Conservation (phyloP, 2,113 vertebrate genomes). For the Grammomys dolichurus region DNA sequence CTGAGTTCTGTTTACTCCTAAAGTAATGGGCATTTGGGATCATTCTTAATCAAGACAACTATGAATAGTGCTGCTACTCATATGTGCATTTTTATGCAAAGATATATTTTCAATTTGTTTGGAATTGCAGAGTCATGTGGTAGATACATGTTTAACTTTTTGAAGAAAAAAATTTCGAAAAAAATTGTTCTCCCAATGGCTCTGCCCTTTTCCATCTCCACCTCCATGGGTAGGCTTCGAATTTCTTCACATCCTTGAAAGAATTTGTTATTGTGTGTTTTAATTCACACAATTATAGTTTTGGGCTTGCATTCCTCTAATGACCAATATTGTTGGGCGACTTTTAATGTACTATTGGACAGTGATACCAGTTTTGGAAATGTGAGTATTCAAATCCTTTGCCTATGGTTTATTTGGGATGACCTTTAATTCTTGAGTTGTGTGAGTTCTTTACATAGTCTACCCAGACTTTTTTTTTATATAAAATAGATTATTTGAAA, state of each 20-base stretch:
- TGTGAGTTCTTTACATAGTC: conserved; percentile 16
- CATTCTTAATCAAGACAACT: background rate
- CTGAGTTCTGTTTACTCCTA: background rate
- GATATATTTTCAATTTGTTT: background rate
- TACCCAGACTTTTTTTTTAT: background rate
- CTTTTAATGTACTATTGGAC: background rate
- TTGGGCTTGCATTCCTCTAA: background rate
- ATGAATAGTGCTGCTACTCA: background rate
- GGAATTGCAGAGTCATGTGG: background rate
- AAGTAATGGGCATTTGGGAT: background rate
- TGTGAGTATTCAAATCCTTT: background rate
- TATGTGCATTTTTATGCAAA: background rate
- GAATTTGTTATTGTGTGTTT: background rate
- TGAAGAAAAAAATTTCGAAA: background rate
- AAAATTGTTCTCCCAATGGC: background rate
- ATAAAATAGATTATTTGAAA: background rate
- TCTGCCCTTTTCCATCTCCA: background rate
- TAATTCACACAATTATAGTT: background rate
- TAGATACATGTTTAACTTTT: background rate
- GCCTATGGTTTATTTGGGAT: background rate
- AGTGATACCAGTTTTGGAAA: background rate
- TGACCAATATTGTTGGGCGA: background rate
- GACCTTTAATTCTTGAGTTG: background rate
- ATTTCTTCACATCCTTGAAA: background rate
- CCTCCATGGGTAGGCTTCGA: background rate